Base-by-base conservation (phyloP, 2,888 invertebrate genomes). In the Pediacus dermestoides region DNA sequence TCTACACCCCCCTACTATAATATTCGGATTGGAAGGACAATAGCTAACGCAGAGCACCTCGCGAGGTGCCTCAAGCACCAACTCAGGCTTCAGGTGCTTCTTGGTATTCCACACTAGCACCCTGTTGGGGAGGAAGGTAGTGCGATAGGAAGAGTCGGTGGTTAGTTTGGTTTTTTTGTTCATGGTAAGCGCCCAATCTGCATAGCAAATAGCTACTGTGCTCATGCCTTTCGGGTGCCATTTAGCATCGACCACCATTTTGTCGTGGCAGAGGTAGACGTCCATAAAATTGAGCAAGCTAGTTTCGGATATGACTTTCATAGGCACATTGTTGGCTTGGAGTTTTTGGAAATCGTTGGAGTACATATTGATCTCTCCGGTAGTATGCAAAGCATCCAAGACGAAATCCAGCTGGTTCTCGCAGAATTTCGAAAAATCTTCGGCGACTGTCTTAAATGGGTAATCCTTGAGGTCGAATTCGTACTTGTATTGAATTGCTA, bases 211-310 rank as follows among this genome's bases (percentile, higher is more conserved):
- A 0, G 80, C 83, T 2, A 81, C 74, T 6, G 82, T 73, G 1
- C 85, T 87, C 0, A 81, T 76, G 73, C 81, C 75, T 64, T 78
- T 73, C 0, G 82, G 84, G 68, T 86, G 86, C 80, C 86, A 88
- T 42, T 73, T 72, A 8, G 79, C 71, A 42, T 76, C 71, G 3
- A 80, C 76, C 22, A 88, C 77, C 61, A 75, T 80, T 52, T 82
- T 83, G 42, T 79, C 75, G 59, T 77, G 77, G 42, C 81, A 81
- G 56, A 77, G 72, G 1, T 69, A 59, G 1, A 81, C 77, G 55
- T 84, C 78, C 13, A 79, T 78, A 54, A 84, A 83, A 53, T 81
- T 7, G 6, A 18, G 6, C 67, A 34, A n/a, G n/a, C n/a, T n/a
- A n/a, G n/a, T n/a, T n/a, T n/a, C n/a, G n/a, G n/a, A n/a, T n/a